Conservation (phyloP, 2,888 invertebrate genomes). For the Frankliniella intonsa region DNA sequence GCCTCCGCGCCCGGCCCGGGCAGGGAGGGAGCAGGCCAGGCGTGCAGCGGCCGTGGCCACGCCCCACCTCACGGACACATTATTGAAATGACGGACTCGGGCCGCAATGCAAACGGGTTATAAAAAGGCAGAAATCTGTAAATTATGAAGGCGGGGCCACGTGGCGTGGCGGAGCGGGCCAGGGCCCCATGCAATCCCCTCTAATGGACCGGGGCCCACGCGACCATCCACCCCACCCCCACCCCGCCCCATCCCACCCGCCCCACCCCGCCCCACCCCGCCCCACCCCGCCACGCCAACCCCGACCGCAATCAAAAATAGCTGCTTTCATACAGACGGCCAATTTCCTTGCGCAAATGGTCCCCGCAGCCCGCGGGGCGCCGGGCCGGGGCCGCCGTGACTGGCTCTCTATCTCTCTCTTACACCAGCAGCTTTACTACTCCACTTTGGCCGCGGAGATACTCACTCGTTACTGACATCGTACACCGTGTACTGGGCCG, state of each 20-base stretch:
- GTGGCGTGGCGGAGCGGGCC: neutral
- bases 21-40: too few relatives aligned
- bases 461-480: slow-evolving; percentile 87
- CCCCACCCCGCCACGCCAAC: neutral
- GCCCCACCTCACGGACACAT: neutral
- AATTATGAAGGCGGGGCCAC: neutral
- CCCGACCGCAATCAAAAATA: neutral
- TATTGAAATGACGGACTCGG: neutral
- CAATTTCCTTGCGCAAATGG: neutral
- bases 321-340: neutral
- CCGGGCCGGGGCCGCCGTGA: neutral
- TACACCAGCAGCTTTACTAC: too few relatives aligned
- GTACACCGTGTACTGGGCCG: slow-evolving; percentile 85
- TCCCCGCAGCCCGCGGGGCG: neutral
- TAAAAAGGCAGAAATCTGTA: neutral
- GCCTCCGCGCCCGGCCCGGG: too few relatives aligned
- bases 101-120: too few relatives aligned
- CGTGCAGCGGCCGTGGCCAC: neutral
- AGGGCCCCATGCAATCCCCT: neutral
- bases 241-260: neutral
- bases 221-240: neutral
- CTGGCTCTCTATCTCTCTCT: too few relatives aligned
- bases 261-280: neutral
- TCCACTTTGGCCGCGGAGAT: slow-evolving; percentile 35
- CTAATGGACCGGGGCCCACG: neutral